Conservation (phyloP, 2,797 vertebrate species). For the Echiichthys vipera region DNA sequence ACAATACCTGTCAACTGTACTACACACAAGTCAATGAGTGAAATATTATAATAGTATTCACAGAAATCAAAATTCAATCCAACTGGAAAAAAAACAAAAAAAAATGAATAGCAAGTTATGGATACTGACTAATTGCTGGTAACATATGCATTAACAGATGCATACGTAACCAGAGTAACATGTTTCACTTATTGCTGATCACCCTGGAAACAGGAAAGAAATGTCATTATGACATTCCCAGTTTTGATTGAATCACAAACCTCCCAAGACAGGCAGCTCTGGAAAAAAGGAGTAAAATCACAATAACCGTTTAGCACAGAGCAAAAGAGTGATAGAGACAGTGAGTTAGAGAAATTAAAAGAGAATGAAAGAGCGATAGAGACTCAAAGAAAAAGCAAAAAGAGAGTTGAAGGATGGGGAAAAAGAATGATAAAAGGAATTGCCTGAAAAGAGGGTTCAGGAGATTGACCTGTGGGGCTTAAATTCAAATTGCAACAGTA, state of each 20-base stretch:
- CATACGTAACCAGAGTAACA: neutral
- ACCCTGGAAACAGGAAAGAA: slow-evolving; percentile 11
- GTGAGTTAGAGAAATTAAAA: slow-evolving; percentile 25
- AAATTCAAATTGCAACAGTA: slow-evolving; percentile 86
- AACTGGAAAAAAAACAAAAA: neutral
- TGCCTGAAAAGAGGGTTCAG: slow-evolving; percentile 77
- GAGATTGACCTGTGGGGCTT: slow-evolving; percentile 87
- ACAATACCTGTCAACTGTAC: neutral
- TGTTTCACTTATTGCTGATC: neutral
- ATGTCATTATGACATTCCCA: slow-evolving; percentile 16
- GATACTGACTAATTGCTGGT: neutral
- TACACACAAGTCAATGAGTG: neutral
- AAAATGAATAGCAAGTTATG: neutral
- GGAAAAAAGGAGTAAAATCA: slow-evolving; percentile 47
- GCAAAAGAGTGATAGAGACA: slow-evolving; percentile 43
- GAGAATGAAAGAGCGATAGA: slow-evolving; percentile 31
- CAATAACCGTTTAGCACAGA: slow-evolving; percentile 43
- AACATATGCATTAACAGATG: neutral
- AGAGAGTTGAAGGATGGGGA: slow-evolving; percentile 56
- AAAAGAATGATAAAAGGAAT: slow-evolving; percentile 71
- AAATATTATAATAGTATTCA: neutral
- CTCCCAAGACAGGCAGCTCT: slow-evolving; percentile 8
- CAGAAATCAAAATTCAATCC: neutral
- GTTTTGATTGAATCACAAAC: slow-evolving; percentile 44
- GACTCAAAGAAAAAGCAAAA: slow-evolving; percentile 20